These are phyloP conservation scores for Ditylenchus dipsaci DNA, from an alignment of 1,140 invertebrate species.

Conservation along the genomic window DNA sequence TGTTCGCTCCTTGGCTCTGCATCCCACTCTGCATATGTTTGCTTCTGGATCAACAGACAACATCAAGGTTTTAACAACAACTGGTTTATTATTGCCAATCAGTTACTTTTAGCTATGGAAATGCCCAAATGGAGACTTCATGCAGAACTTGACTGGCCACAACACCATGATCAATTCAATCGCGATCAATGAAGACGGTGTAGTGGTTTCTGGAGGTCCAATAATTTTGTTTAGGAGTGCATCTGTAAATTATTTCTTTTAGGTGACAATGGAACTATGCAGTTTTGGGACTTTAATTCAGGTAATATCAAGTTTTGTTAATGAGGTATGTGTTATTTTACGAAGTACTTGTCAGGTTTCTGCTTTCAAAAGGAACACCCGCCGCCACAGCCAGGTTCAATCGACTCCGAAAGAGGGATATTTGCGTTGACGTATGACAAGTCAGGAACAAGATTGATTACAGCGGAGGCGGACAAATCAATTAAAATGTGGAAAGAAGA, in stretches of 20 bases:
- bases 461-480: constrained; percentile 96
- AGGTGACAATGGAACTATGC: constrained; percentile 91
- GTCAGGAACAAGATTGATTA: constrained; percentile 84
- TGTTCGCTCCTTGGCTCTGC: constrained; percentile 80
- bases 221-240: constrained; percentile 6
- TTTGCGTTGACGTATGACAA: constrained; percentile 91
- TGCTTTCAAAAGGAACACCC: constrained; percentile 82
- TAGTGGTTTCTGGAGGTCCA: constrained; percentile 89
- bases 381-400: constrained; percentile 92
- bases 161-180: constrained; percentile 96
- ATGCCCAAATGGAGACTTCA: constrained; percentile 93
- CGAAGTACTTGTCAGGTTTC: constrained; percentile 66
- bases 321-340: no score
- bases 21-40: constrained; percentile 90
- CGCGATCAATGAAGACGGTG: constrained; percentile 84
- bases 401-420: constrained; percentile 95
- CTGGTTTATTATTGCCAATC: no score
- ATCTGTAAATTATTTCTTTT: constrained; percentile 22
- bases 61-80: constrained; percentile 68
- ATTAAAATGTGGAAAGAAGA: constrained; percentile 99
- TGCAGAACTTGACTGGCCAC: constrained; percentile 93
- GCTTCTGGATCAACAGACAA: constrained; percentile 96
- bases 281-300: constrained; percentile 97
- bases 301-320: no score
- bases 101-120: constrained; percentile 74